These are phyloP conservation scores for Pristionchus entomophagus DNA, from an alignment of 2,888 invertebrate species.

Conservation along the genomic window DNA sequence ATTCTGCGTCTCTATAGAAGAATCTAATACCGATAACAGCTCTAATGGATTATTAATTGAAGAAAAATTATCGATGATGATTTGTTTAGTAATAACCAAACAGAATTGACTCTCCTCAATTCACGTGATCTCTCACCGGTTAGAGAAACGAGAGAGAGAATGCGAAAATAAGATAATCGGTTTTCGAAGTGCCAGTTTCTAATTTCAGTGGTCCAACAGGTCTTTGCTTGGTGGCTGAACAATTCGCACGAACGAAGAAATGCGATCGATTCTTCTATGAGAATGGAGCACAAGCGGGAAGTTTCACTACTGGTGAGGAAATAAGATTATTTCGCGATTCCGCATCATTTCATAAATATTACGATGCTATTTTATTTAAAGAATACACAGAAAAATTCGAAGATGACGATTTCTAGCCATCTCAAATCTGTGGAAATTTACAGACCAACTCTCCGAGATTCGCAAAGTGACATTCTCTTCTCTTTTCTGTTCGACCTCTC, in stretches of 20 bases:
- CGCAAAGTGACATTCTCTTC: constrained; percentile 89
- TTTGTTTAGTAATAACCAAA: no score
- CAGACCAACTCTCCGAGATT: constrained; percentile 85
- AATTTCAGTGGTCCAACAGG: constrained; percentile 86
- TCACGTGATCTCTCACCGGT: background rate
- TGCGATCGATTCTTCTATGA: constrained; percentile 89
- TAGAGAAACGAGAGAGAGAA: background rate
- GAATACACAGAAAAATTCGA: no score
- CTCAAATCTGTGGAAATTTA: background rate
- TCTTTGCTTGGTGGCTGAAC: constrained; percentile 92
- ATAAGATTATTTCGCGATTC: no score
- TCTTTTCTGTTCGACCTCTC: constrained; percentile 87
- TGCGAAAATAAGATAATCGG: no score
- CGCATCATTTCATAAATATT: no score
- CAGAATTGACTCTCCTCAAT: no score
- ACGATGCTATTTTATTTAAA: no score
- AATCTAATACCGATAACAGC: no score
- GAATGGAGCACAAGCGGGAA: constrained; percentile 60
- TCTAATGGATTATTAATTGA: no score
- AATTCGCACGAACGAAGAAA: constrained; percentile 80
- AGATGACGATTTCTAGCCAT: no score
- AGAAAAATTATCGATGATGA: no score
- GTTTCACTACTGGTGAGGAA: constrained; percentile 65
- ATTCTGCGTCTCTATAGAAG: no score
- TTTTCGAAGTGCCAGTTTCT: background rate